Base-by-base conservation (phyloP, 2,113 vertebrate species). In the Chaetodon auriga region DNA sequence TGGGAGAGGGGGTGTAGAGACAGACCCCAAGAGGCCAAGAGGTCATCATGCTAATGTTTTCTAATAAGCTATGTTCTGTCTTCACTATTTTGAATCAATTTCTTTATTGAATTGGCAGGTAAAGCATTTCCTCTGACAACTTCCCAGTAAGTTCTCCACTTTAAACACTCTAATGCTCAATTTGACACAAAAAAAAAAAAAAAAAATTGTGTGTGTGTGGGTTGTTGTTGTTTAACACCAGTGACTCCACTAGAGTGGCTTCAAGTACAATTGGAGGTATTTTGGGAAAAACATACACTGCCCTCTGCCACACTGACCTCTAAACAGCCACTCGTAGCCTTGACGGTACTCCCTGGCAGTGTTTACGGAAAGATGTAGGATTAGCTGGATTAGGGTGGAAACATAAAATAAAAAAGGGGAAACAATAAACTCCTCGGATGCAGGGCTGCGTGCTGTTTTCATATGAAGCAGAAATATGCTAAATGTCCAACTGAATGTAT, bases 221-320 rank as follows among this genome's bases (percentile, higher is more conserved):
- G 12, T 18, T 10, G 49, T 35, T 25, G 12, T 18, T 10, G 49
- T 35, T 21, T 43, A 60, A 30, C 19, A 54, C 43, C 10, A 43
- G 43, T 4, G 10, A 14, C 30, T 48, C 38, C 53, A 73, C 63
- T 73, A 65, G 23, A 60, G 36, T 7, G 10, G 45, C 35, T 43
- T 55, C n/a, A 71, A 73, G 84, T 80, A 75, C 65, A 61, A 55
- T 11, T 43, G 60, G 46, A 53, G 13, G 11, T 82, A 86, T 88
- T 90, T 83, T 77, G 77, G 82, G 81, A 83, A 25, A 83, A 89
- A 89, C 55, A 58, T 14, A 35, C 1, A 2, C 53, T 13, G 38
- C 21, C 41, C 23, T 73, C 54, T 49, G 49, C 23, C n/a, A 45
- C 18, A 18, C 16, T 18, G 48, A 79, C 62, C 54, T 49, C n/a